These are phyloP conservation scores for Neosalanx taihuensis DNA, from an alignment of 2,797 vertebrate genomes.

Conservation along the genomic window DNA sequence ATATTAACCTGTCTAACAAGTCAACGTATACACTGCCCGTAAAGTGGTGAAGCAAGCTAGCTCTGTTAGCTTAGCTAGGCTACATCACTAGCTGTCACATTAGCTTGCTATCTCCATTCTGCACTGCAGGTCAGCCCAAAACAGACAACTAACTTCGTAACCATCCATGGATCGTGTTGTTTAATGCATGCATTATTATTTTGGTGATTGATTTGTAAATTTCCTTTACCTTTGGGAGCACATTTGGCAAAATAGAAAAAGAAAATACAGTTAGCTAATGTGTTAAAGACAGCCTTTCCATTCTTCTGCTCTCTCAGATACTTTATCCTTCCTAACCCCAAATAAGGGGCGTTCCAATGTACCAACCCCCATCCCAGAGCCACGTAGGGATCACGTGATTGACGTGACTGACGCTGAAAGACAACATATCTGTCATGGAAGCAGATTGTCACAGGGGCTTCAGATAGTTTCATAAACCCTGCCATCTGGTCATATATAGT, in stretches of 20 bases:
- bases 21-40: too few species aligned
- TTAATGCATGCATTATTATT: slow-evolving; percentile 1
- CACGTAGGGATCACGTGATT: slow-evolving; percentile 26
- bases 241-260: slow-evolving; percentile 29
- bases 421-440: not conserved
- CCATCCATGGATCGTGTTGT: slow-evolving; percentile 7
- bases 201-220: slow-evolving; percentile 13
- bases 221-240: slow-evolving; percentile 53
- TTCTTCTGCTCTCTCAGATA: slow-evolving; percentile 48
- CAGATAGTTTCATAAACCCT: not conserved
- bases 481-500: not conserved
- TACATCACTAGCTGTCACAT: not conserved
- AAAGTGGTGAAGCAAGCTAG: too few species aligned
- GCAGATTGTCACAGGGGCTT: not conserved
- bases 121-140: slow-evolving; percentile 14
- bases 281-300: slow-evolving; percentile 49
- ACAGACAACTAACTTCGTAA: slow-evolving; percentile 31
- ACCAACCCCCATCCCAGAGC: slow-evolving; percentile 1
- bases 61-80: slow-evolving; percentile 4
- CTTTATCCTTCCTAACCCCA: slow-evolving; percentile 38
- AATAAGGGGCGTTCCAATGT: slow-evolving; percentile 39
- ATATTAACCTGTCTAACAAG: not conserved
- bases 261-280: slow-evolving; percentile 23
- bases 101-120: too few species aligned
- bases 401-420: not conserved